Evolutionary conservation across 2,797 vertebrate species (phyloP).

Genomic region (Sphenopsis melanotis): DNA sequence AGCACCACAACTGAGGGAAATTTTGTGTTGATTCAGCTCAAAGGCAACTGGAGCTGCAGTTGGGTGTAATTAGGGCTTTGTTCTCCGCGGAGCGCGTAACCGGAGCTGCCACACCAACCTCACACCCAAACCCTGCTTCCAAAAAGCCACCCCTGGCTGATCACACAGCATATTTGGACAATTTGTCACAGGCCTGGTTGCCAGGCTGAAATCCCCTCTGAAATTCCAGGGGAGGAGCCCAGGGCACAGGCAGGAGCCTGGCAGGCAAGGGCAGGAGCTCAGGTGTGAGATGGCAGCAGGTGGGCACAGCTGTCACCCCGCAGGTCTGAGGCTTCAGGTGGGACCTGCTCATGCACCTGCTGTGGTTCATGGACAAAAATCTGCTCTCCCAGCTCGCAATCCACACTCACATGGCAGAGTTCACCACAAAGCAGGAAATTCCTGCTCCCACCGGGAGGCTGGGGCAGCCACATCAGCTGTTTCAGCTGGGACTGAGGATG

Average conservation of each 20-base stretch:
- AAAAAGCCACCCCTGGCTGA: neutral
- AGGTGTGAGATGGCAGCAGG: neutral
- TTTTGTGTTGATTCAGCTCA: constrained; percentile 9
- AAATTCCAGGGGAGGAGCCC: neutral
- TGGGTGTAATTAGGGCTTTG: neutral
- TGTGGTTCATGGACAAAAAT: neutral
- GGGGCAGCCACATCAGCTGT: neutral
- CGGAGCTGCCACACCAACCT: neutral
- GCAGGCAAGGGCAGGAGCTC: neutral
- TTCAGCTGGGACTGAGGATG: neutral
- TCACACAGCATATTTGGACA: accelerated
- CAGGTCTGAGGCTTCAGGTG: neutral
- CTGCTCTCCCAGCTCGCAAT: neutral
- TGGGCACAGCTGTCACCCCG: neutral
- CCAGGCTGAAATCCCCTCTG: neutral
- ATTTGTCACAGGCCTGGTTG: neutral
- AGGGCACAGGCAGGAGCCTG: neutral
- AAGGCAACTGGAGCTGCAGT: neutral
- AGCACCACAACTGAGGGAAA: neutral
- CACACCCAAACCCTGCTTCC: neutral
- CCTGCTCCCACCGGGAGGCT: neutral
- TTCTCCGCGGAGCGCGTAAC: neutral
- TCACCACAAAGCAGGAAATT: neutral
- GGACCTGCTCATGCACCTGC: neutral
- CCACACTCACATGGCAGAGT: accelerated